Percentiles rank a stretch among this genome's conserved stretches.
These are phyloP conservation scores for Scotopteryx bipunctaria DNA, from an alignment of 2,888 invertebrate species.

Conservation along the genomic window DNA sequence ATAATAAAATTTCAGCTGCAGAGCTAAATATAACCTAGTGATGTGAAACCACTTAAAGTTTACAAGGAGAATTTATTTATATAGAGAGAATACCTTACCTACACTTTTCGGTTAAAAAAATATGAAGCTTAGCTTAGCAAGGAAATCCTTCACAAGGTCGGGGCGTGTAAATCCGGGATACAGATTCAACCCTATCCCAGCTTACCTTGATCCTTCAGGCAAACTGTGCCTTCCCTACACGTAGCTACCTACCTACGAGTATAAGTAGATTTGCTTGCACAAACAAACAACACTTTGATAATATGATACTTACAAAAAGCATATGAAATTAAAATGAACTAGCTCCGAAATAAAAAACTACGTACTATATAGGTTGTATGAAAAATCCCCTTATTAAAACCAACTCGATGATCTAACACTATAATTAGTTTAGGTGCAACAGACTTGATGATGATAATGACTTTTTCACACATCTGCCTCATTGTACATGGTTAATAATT, in stretches of 20 bases:
- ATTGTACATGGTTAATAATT: neutral
- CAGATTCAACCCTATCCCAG: conserved; percentile 60
- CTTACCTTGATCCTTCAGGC: conserved; percentile 61
- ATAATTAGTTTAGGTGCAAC: too few species aligned
- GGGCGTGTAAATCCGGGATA: conserved; percentile 60
- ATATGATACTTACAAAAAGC: too few species aligned
- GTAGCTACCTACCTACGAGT: conserved; percentile 27
- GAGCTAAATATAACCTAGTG: neutral
- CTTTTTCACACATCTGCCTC: conserved; percentile 5
- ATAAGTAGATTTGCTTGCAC: neutral
- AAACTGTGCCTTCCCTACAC: conserved; percentile 44
- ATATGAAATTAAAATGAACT: too few species aligned
- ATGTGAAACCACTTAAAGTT: neutral
- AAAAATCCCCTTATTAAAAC: too few species aligned
- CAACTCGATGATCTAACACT: too few species aligned
- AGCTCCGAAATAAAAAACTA: too few species aligned
- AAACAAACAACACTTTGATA: too few species aligned
- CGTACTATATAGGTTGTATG: too few species aligned
- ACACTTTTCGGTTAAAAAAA: conserved; percentile 32
- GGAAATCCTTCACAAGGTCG: conserved; percentile 67
- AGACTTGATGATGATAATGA: conserved; percentile 1
- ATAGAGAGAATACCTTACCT: neutral
- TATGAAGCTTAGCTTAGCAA: conserved; percentile 45
- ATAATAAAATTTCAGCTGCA: too few species aligned
- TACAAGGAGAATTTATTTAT: too few species aligned